Evolutionary conservation across 2,113 vertebrate genomes (phyloP).

Genomic region (Indicator maculatus): DNA sequence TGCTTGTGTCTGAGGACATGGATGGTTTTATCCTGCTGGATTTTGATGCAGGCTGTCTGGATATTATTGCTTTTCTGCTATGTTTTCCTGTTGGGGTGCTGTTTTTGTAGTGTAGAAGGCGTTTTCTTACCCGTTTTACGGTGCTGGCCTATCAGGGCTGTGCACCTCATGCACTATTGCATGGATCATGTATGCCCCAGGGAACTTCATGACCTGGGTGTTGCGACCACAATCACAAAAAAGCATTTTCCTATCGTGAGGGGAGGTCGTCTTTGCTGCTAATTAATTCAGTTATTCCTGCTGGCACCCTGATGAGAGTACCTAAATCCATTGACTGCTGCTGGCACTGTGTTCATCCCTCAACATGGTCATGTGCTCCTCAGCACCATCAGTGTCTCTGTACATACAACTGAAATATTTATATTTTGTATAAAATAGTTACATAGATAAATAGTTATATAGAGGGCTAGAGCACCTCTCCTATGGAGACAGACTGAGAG

Average conservation of each 20-base stretch:
- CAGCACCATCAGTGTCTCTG: background rate
- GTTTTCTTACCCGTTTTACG: background rate
- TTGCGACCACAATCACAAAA: rapidly evolving
- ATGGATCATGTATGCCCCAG: rapidly evolving
- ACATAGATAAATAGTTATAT: too few relatives aligned
- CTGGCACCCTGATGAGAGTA: background rate
- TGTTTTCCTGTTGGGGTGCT: background rate
- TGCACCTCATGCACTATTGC: rapidly evolving
- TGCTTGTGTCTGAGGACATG: background rate
- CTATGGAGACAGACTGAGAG: too few relatives aligned
- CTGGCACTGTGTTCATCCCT: background rate
- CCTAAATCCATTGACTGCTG: background rate
- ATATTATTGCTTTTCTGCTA: background rate
- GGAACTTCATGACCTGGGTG: rapidly evolving
- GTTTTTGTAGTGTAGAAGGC: background rate
- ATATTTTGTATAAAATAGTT: background rate
- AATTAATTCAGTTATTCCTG: background rate
- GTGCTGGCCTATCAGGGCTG: background rate
- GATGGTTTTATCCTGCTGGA: background rate
- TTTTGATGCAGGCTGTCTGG: background rate
- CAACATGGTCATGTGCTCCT: background rate
- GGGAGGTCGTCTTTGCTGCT: background rate
- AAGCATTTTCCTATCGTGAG: background rate
- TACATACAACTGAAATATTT: background rate
- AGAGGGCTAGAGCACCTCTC: too few relatives aligned